Evolutionary conservation across 2,113 vertebrate genomes (phyloP).

Genomic region (Pygoscelis adeliae): DNA sequence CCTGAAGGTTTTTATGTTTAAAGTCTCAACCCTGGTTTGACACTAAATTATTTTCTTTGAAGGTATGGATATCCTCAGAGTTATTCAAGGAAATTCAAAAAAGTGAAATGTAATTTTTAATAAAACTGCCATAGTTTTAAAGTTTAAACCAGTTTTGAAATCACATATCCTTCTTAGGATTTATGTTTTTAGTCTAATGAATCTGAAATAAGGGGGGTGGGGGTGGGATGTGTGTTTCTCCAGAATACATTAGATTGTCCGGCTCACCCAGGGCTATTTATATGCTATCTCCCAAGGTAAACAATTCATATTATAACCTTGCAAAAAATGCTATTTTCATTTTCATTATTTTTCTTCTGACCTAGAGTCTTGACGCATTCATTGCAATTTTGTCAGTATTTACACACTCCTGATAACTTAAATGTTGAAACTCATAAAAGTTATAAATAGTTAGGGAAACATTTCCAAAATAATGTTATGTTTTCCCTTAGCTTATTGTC

Average conservation of each 20-base stretch:
- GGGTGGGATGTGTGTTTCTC: background rate
- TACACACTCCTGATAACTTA: background rate
- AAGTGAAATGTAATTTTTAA: background rate
- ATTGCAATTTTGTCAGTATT: background rate
- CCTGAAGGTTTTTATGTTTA: background rate
- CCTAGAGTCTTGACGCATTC: background rate
- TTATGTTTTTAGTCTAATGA: background rate
- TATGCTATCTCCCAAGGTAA: background rate
- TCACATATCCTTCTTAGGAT: background rate
- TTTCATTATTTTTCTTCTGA: background rate
- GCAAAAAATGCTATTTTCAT: background rate
- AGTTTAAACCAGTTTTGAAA: background rate
- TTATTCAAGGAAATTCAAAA: background rate
- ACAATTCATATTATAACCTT: background rate
- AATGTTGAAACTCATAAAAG: background rate
- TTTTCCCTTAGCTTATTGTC: background rate
- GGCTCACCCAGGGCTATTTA: background rate
- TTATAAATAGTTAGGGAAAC: background rate
- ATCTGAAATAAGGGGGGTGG: background rate
- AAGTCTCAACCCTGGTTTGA: background rate
- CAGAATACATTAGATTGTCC: background rate
- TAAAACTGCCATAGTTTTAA: background rate
- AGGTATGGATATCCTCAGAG: background rate
- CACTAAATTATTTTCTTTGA: conserved; percentile 2
- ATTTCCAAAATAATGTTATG: background rate